These are phyloP conservation scores for Motacilla tschutschensis DNA, from an alignment of 2,113 vertebrate species.

Conservation along the genomic window DNA sequence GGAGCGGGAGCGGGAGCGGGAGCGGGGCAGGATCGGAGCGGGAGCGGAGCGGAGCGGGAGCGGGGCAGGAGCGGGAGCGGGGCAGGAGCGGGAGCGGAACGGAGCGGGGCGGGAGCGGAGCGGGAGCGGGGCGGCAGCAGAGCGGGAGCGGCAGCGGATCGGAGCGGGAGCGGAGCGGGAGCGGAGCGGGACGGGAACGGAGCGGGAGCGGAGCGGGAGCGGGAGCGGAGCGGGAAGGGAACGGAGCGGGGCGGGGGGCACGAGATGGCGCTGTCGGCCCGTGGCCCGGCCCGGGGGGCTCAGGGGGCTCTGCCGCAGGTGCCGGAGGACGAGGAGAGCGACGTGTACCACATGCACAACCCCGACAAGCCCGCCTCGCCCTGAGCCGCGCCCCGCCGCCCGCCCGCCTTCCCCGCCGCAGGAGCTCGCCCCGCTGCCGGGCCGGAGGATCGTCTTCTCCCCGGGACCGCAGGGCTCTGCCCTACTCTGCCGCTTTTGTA, in stretches of 20 bases:
- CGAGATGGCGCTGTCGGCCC: slow-evolving; percentile 40
- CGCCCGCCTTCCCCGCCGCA: background rate
- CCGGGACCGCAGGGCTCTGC: background rate
- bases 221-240: background rate
- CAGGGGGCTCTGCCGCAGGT: slow-evolving; percentile 67
- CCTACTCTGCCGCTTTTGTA: background rate
- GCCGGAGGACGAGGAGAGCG: slow-evolving; percentile 81
- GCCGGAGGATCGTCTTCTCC: fast-evolving
- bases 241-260: background rate
- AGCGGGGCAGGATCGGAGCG: no score
- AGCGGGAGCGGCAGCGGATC: no score
- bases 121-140: slow-evolving; percentile 16
- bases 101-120: no score
- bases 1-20: background rate
- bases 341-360: slow-evolving; percentile 47
- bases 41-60: no score
- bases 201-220: slow-evolving; percentile 16
- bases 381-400: background rate
- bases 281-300: background rate
- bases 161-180: slow-evolving; percentile 17
- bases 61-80: slow-evolving; percentile 16
- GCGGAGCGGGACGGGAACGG: no score
- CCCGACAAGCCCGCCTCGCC: slow-evolving; percentile 53
- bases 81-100: background rate
- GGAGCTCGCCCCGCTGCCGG: background rate